Evolutionary conservation across 2,888 invertebrate genomes (phyloP).

Genomic region (Girardia tigrina): DNA sequence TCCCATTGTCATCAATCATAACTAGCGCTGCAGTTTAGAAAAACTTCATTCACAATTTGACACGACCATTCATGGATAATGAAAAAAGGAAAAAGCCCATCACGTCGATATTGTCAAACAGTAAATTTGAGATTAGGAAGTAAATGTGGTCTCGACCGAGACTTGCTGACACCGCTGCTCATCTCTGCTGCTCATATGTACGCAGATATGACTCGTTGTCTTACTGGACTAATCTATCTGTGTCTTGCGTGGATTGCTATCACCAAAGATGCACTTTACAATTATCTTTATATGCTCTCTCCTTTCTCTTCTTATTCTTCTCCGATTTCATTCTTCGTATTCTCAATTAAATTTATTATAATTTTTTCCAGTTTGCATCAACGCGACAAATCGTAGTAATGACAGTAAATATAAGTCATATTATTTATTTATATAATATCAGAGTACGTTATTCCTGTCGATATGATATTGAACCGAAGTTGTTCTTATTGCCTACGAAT

Average conservation of each 20-base stretch:
- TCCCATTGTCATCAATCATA: conserved; percentile 12
- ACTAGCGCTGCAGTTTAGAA: background rate
- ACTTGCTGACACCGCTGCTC: conserved; percentile 2
- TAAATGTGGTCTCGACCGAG: conserved; percentile 8
- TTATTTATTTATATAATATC: too few relatives aligned
- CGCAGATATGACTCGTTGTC: background rate
- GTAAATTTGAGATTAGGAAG: background rate
- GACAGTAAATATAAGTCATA: too few relatives aligned
- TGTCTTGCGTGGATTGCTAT: too few relatives aligned
- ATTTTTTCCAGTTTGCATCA: too few relatives aligned
- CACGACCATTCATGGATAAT: conserved; percentile 13
- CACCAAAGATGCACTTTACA: too few relatives aligned
- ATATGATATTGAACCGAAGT: too few relatives aligned
- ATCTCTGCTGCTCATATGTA: too few relatives aligned
- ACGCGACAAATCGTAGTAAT: too few relatives aligned
- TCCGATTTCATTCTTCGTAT: background rate
- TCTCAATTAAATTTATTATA: too few relatives aligned
- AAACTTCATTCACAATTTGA: background rate
- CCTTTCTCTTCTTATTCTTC: background rate
- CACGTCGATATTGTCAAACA: background rate
- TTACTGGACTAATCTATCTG: background rate
- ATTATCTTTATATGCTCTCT: background rate
- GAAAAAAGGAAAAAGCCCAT: conserved; percentile 5
- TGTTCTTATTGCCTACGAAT: too few relatives aligned
- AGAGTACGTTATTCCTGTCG: too few relatives aligned